Conservation (phyloP, 1,140 invertebrate genomes). For the Arion vulgaris region DNA sequence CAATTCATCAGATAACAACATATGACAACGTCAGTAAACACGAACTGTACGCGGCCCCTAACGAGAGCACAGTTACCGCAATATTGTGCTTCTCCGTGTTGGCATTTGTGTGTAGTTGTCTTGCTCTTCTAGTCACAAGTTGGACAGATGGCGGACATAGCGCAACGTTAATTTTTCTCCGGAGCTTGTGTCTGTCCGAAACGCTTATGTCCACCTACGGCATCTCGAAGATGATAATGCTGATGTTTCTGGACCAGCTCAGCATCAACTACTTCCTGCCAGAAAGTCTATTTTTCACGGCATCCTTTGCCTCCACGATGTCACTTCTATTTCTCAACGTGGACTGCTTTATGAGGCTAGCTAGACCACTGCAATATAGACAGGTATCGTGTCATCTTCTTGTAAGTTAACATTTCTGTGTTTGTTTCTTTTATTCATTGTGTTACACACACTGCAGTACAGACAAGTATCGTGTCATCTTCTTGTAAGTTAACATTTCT, state of each 20-base stretch:
- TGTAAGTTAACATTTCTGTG: not conserved
- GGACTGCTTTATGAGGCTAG: slow-evolving; percentile 56
- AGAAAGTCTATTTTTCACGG: slow-evolving; percentile 64
- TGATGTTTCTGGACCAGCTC: slow-evolving; percentile 45
- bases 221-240: slow-evolving; percentile 56
- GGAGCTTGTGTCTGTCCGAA: slow-evolving; percentile 60
- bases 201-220: slow-evolving; percentile 57
- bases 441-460: slow-evolving; percentile 50
- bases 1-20: not conserved
- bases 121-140: slow-evolving; percentile 53
- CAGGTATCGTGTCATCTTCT: slow-evolving; percentile 8
- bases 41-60: not conserved
- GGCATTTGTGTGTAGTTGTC: slow-evolving; percentile 41
- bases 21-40: not conserved
- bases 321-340: slow-evolving; percentile 57
- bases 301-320: slow-evolving; percentile 48
- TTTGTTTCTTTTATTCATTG: not conserved
- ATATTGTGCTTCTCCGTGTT: slow-evolving; percentile 43
- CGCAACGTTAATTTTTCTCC: slow-evolving; percentile 59
- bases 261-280: slow-evolving; percentile 63
- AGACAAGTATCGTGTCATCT: slow-evolving; percentile 10
- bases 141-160: slow-evolving; percentile 56
- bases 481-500: not conserved
- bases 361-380: slow-evolving; percentile 47
- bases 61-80: slow-evolving; percentile 3